Evolutionary conservation across 2,797 vertebrate genomes (phyloP).

Genomic region (Hapalemur alaotrensis): DNA sequence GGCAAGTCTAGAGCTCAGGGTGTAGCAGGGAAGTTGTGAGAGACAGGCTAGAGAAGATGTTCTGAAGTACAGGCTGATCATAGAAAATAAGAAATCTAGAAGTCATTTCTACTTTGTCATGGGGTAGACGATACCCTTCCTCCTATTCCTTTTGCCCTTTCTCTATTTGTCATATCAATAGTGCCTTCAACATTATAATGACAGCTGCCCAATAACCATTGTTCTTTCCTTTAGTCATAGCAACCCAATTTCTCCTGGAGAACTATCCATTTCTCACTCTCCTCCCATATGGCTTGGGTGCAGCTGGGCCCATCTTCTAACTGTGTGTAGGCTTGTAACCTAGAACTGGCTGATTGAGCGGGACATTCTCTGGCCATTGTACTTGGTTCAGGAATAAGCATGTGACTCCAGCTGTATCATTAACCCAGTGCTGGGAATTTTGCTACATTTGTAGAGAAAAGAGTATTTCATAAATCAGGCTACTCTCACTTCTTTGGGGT

Average conservation of each 20-base stretch:
- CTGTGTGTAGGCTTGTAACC: background rate
- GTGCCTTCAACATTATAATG: background rate
- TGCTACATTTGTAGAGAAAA: background rate
- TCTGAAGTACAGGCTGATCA: background rate
- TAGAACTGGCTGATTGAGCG: background rate
- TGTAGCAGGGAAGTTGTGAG: background rate
- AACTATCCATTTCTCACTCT: background rate
- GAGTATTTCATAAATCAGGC: background rate
- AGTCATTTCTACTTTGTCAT: background rate
- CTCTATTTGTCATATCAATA: background rate
- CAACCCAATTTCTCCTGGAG: background rate
- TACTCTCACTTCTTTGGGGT: background rate
- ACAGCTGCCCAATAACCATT: background rate
- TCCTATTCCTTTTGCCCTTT: background rate
- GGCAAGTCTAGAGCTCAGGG: background rate
- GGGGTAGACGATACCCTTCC: background rate
- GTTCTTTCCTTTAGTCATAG: constrained; percentile 9
- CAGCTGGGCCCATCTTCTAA: background rate
- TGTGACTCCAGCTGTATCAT: background rate
- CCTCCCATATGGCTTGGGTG: background rate
- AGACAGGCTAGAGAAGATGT: background rate
- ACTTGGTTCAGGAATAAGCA: background rate
- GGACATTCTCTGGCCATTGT: background rate
- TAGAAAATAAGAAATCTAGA: background rate
- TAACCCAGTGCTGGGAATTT: background rate